Base-by-base conservation (phyloP, 2,888 invertebrate species). In the Hypselothyrea guttata region DNA sequence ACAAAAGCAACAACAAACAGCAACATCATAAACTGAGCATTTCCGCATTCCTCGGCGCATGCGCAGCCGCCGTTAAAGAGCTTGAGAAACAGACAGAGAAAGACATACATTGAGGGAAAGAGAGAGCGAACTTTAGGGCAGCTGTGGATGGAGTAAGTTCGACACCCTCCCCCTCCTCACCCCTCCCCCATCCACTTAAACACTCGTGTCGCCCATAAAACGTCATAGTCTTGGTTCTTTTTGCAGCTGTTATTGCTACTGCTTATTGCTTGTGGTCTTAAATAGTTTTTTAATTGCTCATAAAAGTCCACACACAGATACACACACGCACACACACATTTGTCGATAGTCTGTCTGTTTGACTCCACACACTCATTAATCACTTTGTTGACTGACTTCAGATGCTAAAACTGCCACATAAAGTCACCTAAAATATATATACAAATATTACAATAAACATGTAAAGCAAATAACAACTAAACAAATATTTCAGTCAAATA, bases 251-350 rank as follows among this genome's bases (percentile, higher is more conserved):
- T 57, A 57, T 55, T 52, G 55, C 51, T 31, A 45, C 35, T 45
- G 30, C 15, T 18, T 38, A 31, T 34, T 40, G 13, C 22, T 37
- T 33, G 38, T 28, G 34, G 27, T 41, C 30, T 30, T 30, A 38
- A 83, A 79, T 81, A 71, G 68, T 73, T 72, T 78, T 75, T 78
- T 78, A 83, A 81, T 78, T 85, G 73, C 73, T 65, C 71, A 71
- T 69, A 82, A 75, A 81, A 67, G 54, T 68, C 61, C 27, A 47
- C 51, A 55, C 31, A 54, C 38, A 54, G 38, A 31, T 22, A 35
- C 13, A 30, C 49, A 28, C 37, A 49, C 31, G 15, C 22, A 22
- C 22, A 22, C 22, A 22, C 22, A 22, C 22, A 34, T 18, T 33
- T 41, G 41, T 41, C 33, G 22, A 37, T 40, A 35, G 47, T 37